phyloP scores from a whole-genome alignment of 2,113 vertebrate genomes.

The Lathamus discolor region DNA sequence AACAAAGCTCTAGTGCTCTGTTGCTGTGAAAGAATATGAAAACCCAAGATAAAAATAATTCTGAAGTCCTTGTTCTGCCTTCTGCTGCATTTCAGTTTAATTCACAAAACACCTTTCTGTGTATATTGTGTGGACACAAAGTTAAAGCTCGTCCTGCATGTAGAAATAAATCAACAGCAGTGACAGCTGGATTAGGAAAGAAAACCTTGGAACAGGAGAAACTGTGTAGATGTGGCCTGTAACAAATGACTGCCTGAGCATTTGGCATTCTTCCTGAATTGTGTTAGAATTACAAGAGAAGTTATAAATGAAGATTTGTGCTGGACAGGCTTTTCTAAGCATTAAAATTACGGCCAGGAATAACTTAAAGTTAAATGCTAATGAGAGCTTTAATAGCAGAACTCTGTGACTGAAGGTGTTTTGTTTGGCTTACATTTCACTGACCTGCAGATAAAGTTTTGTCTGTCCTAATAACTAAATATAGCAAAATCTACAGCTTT shows the following conservation, averaged over 20 bases:
- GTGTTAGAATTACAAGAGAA: background rate
- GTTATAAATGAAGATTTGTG: background rate
- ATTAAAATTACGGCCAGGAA: background rate
- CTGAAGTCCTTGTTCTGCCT: background rate
- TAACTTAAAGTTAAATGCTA: background rate
- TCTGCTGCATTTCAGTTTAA: background rate
- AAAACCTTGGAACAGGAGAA: background rate
- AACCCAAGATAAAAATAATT: background rate
- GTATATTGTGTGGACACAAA: background rate
- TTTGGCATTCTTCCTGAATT: background rate
- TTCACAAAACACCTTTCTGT: background rate
- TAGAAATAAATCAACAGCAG: background rate
- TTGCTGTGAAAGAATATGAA: background rate
- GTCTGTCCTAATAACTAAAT: background rate
- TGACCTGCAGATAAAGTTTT: background rate
- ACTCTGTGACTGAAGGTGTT: background rate
- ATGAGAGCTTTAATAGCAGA: background rate
- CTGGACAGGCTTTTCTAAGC: background rate
- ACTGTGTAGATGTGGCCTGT: background rate
- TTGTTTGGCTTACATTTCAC: background rate
- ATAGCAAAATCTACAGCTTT: background rate
- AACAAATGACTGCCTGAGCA: background rate
- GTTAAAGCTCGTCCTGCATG: background rate
- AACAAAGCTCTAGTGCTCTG: background rate
- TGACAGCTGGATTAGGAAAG: background rate